Evolutionary conservation across 1,140 invertebrate genomes (phyloP).

Genomic region (Drosophila ercepeae): DNA sequence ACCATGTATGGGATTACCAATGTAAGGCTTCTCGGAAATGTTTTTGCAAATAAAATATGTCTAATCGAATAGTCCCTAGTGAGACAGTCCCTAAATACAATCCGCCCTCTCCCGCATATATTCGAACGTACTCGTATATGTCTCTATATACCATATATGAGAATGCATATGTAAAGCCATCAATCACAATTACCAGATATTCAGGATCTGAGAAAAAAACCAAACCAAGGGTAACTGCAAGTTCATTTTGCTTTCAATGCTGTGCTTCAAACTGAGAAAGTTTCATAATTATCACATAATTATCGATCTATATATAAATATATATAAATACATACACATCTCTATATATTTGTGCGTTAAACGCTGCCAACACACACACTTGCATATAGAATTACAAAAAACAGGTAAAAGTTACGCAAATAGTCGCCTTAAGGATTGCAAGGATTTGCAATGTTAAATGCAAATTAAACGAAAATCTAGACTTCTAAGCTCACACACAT

Average conservation of each 20-base stretch:
- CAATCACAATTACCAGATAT: slow-evolving; percentile 33
- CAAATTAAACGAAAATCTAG: slow-evolving; percentile 28
- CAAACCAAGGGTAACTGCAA: slow-evolving; percentile 57
- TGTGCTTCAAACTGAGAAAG: slow-evolving; percentile 54
- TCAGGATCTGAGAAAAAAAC: slow-evolving; percentile 34
- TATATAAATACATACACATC: slow-evolving; percentile 25
- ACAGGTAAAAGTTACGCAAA: slow-evolving; percentile 29
- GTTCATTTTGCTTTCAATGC: slow-evolving; percentile 61
- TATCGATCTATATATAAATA: neutral
- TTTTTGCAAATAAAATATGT: slow-evolving; percentile 33
- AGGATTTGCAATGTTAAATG: slow-evolving; percentile 55
- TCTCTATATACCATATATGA: slow-evolving; percentile 8
- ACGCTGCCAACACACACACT: slow-evolving; percentile 49
- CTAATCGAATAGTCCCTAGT: slow-evolving; percentile 56
- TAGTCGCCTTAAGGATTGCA: slow-evolving; percentile 64
- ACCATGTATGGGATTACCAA: slow-evolving; percentile 7
- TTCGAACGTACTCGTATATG: neutral
- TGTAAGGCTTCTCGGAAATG: slow-evolving; percentile 40
- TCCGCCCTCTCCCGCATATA: slow-evolving; percentile 57
- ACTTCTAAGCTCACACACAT: slow-evolving; percentile 54
- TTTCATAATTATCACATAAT: slow-evolving; percentile 42
- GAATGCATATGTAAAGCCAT: slow-evolving; percentile 41
- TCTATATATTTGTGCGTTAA: slow-evolving; percentile 63
- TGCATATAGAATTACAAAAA: slow-evolving; percentile 22
- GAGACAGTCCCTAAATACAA: slow-evolving; percentile 63